A percentile compares a stretch with the other conserved stretches of the same genome.
Evolutionary conservation across 2,888 invertebrate genomes (phyloP).

Genomic region (Athalia cordata): DNA sequence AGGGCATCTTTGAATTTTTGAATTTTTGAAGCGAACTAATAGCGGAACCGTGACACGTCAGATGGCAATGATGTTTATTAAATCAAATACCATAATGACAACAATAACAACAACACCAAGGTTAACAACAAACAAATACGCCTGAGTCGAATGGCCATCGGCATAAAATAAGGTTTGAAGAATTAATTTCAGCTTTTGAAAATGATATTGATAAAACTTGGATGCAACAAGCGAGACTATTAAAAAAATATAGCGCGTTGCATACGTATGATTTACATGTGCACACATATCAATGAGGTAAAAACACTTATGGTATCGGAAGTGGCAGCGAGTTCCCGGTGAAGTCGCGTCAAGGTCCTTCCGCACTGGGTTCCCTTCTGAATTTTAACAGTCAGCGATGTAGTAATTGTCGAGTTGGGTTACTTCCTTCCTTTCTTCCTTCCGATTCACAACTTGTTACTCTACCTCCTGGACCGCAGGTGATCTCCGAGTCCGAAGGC

Average conservation of each 20-base stretch:
- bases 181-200: not conserved
- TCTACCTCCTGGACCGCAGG: not conserved
- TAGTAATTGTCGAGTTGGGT: not conserved
- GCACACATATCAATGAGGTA: constrained; percentile 2
- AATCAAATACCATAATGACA: not conserved
- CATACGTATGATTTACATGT: constrained; percentile 17
- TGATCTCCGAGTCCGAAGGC: constrained; percentile 52
- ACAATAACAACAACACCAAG: constrained; percentile 4
- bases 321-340: too few species aligned
- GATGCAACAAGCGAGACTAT: constrained; percentile 46
- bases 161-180: not conserved
- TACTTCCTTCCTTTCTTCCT: not conserved
- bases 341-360: too few species aligned
- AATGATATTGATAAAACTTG: constrained; percentile 15
- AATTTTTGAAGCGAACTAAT: too few species aligned
- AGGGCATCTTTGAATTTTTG: too few species aligned
- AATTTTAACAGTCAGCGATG: too few species aligned
- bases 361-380: too few species aligned
- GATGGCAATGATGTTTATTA: not conserved
- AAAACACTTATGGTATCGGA: constrained; percentile 4
- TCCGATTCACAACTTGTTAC: constrained; percentile 20
- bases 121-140: not conserved
- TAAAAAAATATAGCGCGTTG: constrained; percentile 15
- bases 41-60: not conserved
- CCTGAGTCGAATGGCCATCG: not conserved